Conservation (phyloP, 2,113 vertebrate species). For the Rhinopithecus roxellana region DNA sequence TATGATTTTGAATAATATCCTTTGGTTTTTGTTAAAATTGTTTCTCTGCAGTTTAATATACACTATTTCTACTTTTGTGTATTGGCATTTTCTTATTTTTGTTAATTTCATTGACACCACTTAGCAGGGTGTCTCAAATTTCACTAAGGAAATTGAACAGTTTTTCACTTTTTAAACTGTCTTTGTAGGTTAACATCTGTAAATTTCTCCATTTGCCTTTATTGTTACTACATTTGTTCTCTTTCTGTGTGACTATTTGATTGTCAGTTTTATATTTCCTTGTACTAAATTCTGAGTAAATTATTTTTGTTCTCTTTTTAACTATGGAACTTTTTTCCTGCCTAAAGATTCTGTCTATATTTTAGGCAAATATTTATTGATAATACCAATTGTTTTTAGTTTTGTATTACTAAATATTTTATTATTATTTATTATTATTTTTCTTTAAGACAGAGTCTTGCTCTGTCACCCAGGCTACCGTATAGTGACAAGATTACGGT, state of each 20-base stretch:
- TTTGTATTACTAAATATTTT: background rate
- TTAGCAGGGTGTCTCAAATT: background rate
- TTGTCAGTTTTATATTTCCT: background rate
- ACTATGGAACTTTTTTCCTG: background rate
- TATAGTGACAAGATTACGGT: too few relatives aligned
- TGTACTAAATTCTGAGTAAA: background rate
- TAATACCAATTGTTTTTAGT: background rate
- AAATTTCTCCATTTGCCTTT: background rate
- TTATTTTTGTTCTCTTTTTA: background rate
- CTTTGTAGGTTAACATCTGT: background rate
- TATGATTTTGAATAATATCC: background rate
- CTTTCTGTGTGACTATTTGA: background rate
- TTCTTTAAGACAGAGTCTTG: too few relatives aligned
- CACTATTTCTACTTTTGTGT: background rate
- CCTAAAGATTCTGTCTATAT: background rate
- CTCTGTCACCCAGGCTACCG: too few relatives aligned
- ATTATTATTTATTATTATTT: background rate
- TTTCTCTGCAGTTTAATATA: background rate
- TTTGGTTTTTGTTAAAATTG: background rate
- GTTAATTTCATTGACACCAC: background rate
- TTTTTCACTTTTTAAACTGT: background rate
- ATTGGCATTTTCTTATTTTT: background rate
- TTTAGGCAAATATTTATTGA: background rate
- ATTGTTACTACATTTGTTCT: background rate
- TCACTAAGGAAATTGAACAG: background rate